Conservation (phyloP, 2,888 invertebrate genomes). For the Pyrrhia umbra region DNA sequence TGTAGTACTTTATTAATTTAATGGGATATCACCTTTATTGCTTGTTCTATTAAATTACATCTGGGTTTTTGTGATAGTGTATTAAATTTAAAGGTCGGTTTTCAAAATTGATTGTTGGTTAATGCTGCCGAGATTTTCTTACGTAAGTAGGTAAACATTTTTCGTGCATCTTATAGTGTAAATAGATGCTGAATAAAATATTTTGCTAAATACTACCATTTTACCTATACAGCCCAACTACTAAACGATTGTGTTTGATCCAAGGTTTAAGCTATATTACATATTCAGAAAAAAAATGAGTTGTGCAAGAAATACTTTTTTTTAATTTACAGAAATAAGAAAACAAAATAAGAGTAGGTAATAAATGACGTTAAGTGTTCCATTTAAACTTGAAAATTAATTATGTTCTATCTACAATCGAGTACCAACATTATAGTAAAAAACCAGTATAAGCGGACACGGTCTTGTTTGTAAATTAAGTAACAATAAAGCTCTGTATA, state of each 20-base stretch:
- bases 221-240: too few relatives aligned
- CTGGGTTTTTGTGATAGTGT: conserved; percentile 17
- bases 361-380: too few relatives aligned
- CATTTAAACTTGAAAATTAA: conserved; percentile 1
- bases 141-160: too few relatives aligned
- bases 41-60: conserved; percentile 26
- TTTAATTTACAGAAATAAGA: too few relatives aligned
- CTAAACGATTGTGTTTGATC: too few relatives aligned
- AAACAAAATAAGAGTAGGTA: too few relatives aligned
- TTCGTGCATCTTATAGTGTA: too few relatives aligned
- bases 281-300: too few relatives aligned
- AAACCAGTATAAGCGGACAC: background rate
- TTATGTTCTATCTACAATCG: background rate
- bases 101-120: conserved; percentile 3
- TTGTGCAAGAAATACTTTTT: too few relatives aligned
- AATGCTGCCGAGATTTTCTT: conserved; percentile 8
- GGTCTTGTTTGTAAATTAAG: background rate
- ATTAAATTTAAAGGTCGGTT: conserved; percentile 21
- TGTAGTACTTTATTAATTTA: conserved; percentile 40
- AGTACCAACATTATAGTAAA: background rate
- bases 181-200: too few relatives aligned
- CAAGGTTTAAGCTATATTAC: too few relatives aligned
- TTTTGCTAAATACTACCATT: too few relatives aligned
- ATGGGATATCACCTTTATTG: conserved; percentile 31
- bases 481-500: background rate